Evolutionary conservation across 2,888 invertebrate genomes (phyloP).

Genomic region (Spialia ferax): DNA sequence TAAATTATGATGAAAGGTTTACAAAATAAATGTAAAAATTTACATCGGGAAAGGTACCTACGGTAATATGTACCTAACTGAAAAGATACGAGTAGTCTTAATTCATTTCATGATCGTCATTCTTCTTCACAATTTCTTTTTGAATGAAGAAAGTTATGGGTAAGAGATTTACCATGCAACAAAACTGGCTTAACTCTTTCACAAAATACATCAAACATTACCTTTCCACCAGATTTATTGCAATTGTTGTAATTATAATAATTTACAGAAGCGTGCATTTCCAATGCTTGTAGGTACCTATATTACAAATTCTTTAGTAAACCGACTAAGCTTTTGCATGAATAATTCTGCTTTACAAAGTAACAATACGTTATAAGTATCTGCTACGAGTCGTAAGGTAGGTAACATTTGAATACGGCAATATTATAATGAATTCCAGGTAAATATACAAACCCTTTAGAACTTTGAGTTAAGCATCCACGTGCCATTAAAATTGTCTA

Average conservation of each 20-base stretch:
- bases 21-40: too few relatives aligned
- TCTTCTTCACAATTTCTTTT: neutral
- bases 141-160: neutral
- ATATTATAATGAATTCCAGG: conserved; percentile 62
- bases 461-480: conserved; percentile 57
- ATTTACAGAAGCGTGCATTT: conserved; percentile 62
- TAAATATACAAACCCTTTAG: conserved; percentile 67
- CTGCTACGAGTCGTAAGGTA: conserved; percentile 52
- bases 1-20: too few relatives aligned
- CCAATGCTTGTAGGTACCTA: conserved; percentile 36
- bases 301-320: conserved; percentile 21
- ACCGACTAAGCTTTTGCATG: conserved; percentile 21
- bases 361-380: conserved; percentile 13
- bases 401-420: conserved; percentile 54
- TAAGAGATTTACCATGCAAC: neutral
- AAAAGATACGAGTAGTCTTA: too few relatives aligned
- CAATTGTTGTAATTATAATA: conserved; percentile 58
- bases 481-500: conserved; percentile 71
- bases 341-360: conserved; percentile 43
- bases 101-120: neutral
- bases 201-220: neutral
- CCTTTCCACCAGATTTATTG: conserved; percentile 64
- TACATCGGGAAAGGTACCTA: too few relatives aligned
- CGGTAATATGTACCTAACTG: too few relatives aligned
- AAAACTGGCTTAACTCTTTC: neutral